Evolutionary conservation across 1,140 invertebrate genomes (phyloP), one percentile per base, ranked within the genome.

Genomic region (Calephelis nemesis): DNA sequence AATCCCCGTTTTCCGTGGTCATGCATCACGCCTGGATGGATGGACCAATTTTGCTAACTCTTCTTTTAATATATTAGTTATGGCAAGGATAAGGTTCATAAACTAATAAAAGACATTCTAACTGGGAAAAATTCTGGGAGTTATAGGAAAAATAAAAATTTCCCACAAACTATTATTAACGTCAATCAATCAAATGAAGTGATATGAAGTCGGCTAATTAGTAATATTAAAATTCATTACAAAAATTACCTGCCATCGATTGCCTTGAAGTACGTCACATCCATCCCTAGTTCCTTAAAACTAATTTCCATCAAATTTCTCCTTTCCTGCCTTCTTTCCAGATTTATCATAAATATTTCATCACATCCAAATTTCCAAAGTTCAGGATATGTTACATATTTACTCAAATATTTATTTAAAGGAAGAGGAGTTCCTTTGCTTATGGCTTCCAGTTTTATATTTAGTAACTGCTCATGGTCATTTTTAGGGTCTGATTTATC

Each of bases 261-360:
- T 19, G 98, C 98, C 71, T 96, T 92, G 8, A 98, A 84, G 66
- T 94, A 85, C 62, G 95, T 94, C 4, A 93, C 95, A 19, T 96
- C 88, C 73, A 99, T 92, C 2, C 97, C 97, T 0, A 99, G 88
- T 79, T 97, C 95, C 15, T 95, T 87, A 63, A 99, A 96, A 65
- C 95, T 95, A 39, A 92, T 77, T 58, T 94, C 74, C 98, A 99
- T 99, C 82, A 97, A 93, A 7, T 88, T 71, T 42, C 96, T 91
- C 74, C 98, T 92, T 76, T 98, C 96, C 1, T 95, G 93, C 73
- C 98, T 92, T 73, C 98, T 91, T 62, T 94, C 87, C 58, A 99
- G 91, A 91, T 99, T 99, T 12, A 99, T 99, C 94, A 99, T 95
- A 81, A 95, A 99, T 64, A 99, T 94, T 75, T 95, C 89, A 87